A percentile compares a stretch with the other conserved stretches of the same genome.
phyloP scores from a whole-genome alignment of 2,888 invertebrate genomes.

The Isoperla grammatica region DNA sequence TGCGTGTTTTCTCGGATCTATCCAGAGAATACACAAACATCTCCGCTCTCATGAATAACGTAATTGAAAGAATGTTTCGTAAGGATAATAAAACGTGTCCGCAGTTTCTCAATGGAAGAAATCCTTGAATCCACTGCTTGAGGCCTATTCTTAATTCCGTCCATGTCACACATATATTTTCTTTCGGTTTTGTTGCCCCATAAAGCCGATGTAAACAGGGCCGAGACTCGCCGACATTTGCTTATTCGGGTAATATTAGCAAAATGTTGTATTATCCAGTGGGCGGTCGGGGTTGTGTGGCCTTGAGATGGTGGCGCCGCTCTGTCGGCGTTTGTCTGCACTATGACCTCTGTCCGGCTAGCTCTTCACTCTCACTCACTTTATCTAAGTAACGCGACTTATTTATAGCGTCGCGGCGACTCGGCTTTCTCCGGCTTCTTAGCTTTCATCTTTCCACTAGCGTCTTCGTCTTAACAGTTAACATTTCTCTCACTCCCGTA shows the following conservation, averaged over 20 bases:
- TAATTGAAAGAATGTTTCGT: too few species aligned
- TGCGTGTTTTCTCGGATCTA: too few species aligned
- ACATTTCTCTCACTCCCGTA: slow-evolving; percentile 7
- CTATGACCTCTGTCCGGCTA: not conserved
- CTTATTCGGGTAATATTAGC: not conserved
- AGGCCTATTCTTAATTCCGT: too few species aligned
- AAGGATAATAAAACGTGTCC: too few species aligned
- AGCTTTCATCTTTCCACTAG: slow-evolving; percentile 11
- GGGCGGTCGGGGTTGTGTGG: not conserved
- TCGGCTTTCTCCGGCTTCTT: not conserved
- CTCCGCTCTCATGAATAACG: too few species aligned
- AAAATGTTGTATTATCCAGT: not conserved
- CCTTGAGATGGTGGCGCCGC: not conserved
- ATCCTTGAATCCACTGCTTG: too few species aligned
- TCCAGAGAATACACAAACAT: too few species aligned
- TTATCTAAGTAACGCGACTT: slow-evolving; percentile 15
- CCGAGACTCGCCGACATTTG: not conserved
- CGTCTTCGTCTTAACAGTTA: slow-evolving; percentile 13
- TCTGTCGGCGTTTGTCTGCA: not conserved
- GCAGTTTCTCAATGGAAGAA: too few species aligned
- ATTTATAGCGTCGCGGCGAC: slow-evolving; percentile 16
- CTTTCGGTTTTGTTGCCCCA: too few species aligned
- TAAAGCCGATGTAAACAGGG: too few species aligned
- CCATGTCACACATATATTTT: too few species aligned
- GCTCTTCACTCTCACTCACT: not conserved